These are phyloP conservation scores for Pandemis corylana DNA, from an alignment of 2,888 invertebrate species.

Conservation along the genomic window DNA sequence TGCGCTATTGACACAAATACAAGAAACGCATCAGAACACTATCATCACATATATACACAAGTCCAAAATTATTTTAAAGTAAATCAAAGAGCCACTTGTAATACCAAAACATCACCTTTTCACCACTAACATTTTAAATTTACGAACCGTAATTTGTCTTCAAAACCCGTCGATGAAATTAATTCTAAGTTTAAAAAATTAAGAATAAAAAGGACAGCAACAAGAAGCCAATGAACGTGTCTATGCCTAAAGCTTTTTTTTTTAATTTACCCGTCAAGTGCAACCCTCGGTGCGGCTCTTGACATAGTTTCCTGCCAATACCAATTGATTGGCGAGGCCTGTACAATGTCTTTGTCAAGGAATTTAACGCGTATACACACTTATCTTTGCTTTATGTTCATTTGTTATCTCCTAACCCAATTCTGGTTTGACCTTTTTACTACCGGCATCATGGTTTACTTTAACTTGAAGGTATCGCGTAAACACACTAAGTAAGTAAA, in stretches of 20 bases:
- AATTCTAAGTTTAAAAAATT: background rate
- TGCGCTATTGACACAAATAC: conserved; percentile 14
- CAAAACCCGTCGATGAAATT: background rate
- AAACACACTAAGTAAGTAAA: conserved; percentile 19
- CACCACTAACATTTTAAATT: background rate
- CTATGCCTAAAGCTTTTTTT: conserved; percentile 34
- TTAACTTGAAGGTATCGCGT: conserved; percentile 15
- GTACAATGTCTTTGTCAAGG: conserved; percentile 65
- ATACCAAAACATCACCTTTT: background rate
- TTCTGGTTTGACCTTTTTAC: conserved; percentile 50
- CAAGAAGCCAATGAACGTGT: conserved; percentile 10
- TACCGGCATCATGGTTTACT: conserved; percentile 41
- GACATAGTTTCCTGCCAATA: conserved; percentile 62
- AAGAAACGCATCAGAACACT: background rate
- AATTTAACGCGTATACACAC: conserved; percentile 49
- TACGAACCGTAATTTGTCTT: background rate
- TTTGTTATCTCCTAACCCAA: conserved; percentile 53
- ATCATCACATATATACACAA: background rate
- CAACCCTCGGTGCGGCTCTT: conserved; percentile 54
- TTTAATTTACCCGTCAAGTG: conserved; percentile 31
- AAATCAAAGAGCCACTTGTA: background rate
- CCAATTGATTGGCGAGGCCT: conserved; percentile 51
- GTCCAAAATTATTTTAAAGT: background rate
- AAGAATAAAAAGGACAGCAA: background rate
- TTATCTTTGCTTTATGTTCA: conserved; percentile 43